These are phyloP conservation scores for Apis florea DNA, from an alignment of 1,140 invertebrate genomes.

Conservation along the genomic window DNA sequence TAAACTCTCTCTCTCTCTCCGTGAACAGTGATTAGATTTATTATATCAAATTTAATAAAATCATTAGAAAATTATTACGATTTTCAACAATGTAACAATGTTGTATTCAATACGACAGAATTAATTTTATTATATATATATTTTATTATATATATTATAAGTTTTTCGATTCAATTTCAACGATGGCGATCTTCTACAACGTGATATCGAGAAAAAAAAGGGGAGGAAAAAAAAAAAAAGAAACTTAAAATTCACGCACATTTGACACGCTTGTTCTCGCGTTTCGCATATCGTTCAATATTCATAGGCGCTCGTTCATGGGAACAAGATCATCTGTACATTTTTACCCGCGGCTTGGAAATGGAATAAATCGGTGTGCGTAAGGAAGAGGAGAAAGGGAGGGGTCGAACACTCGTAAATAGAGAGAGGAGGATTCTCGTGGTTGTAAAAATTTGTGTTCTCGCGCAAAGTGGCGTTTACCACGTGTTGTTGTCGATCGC, in stretches of 20 bases:
- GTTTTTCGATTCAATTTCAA: no score
- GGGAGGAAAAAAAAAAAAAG: neutral
- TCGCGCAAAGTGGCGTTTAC: constrained; percentile 8
- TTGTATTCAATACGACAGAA: no score
- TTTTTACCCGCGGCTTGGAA: neutral
- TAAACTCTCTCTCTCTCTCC: no score
- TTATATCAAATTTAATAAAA: no score
- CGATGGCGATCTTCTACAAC: no score
- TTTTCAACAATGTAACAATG: no score
- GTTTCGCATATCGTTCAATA: neutral
- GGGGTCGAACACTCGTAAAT: neutral
- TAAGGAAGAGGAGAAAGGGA: neutral
- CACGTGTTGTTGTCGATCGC: constrained; percentile 34
- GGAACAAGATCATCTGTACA: constrained; percentile 12
- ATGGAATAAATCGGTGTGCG: constrained; percentile 17
- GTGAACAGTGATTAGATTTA: no score
- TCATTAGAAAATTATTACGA: no score
- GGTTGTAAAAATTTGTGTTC: constrained; percentile 3
- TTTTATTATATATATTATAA: no score
- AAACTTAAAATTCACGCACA: neutral
- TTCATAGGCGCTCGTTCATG: neutral
- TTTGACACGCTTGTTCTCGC: neutral
- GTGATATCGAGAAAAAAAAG: no score
- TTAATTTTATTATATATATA: no score
- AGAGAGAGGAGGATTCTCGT: neutral